Evolutionary conservation across 2,113 vertebrate species (phyloP).

Genomic region (Ctenodactylus gundi): DNA sequence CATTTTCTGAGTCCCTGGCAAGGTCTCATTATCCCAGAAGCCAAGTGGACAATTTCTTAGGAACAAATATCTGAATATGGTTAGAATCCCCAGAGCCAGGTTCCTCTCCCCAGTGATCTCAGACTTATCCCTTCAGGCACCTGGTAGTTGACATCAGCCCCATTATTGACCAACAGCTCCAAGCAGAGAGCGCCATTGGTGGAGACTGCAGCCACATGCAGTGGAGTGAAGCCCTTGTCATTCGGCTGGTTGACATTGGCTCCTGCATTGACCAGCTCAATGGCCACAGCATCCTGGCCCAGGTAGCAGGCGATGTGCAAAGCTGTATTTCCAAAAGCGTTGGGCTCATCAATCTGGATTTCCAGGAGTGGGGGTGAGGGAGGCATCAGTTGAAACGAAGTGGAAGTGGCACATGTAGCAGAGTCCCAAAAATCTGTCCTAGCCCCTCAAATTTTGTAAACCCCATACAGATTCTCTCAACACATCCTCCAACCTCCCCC

Average conservation of each 20-base stretch:
- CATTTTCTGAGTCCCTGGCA: neutral
- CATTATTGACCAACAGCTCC: slow-evolving; percentile 96
- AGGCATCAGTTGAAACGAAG: slow-evolving; percentile 18
- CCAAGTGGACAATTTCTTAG: neutral
- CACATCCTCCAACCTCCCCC: neutral
- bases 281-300: slow-evolving; percentile 94
- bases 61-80: neutral
- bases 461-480: neutral
- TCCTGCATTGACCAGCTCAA: slow-evolving; percentile 94
- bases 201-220: slow-evolving; percentile 95
- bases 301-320: slow-evolving; percentile 96
- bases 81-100: neutral
- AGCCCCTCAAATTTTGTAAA: neutral
- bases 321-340: slow-evolving; percentile 94
- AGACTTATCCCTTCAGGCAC: slow-evolving; percentile 73
- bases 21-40: neutral
- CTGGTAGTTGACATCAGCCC: slow-evolving; percentile 95
- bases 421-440: neutral
- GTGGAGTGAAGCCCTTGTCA: slow-evolving; percentile 90
- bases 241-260: slow-evolving; percentile 96
- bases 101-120: neutral
- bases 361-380: neutral
- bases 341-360: slow-evolving; percentile 92
- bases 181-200: slow-evolving; percentile 95
- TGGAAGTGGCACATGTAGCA: neutral